Evolutionary conservation across 1,140 invertebrate genomes (phyloP).

Genomic region (Aphis craccivora): DNA sequence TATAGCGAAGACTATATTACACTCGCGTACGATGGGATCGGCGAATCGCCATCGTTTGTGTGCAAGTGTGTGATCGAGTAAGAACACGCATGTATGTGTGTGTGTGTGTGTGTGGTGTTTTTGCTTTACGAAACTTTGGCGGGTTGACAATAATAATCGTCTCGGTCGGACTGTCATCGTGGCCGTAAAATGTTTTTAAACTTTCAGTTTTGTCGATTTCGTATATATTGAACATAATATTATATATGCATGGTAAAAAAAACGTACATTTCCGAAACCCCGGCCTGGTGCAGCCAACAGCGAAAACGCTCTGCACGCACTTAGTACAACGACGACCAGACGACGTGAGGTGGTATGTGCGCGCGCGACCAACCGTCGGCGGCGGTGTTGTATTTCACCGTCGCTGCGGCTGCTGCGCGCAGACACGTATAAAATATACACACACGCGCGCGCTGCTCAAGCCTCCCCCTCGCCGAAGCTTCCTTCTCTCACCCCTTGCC

Average conservation of each 20-base stretch:
- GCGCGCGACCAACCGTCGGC: not conserved
- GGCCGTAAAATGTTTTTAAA: not conserved
- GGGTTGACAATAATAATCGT: constrained; percentile 38
- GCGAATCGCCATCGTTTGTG: not conserved
- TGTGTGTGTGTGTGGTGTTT: not conserved
- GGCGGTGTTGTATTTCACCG: not conserved
- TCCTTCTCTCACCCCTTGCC: not conserved
- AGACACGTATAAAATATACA: not conserved
- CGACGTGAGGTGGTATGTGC: not conserved
- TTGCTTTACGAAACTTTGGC: constrained; percentile 3
- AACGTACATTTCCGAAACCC: not conserved
- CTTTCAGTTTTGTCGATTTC: constrained; percentile 3
- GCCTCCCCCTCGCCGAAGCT: too few relatives aligned
- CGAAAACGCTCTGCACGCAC: not conserved
- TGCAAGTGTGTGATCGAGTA: not conserved
- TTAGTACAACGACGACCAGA: not conserved
- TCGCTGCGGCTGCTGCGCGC: not conserved
- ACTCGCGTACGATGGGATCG: not conserved
- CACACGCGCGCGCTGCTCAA: not conserved
- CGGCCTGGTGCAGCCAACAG: not conserved
- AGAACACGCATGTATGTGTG: too few relatives aligned
- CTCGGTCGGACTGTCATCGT: not conserved
- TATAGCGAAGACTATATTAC: not conserved
- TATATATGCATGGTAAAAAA: not conserved
- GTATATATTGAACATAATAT: not conserved